A percentile compares a stretch with the other conserved stretches of the same genome.
These are phyloP conservation scores for Pandemis cinnamomeana DNA, from an alignment of 2,888 invertebrate genomes.

Conservation along the genomic window DNA sequence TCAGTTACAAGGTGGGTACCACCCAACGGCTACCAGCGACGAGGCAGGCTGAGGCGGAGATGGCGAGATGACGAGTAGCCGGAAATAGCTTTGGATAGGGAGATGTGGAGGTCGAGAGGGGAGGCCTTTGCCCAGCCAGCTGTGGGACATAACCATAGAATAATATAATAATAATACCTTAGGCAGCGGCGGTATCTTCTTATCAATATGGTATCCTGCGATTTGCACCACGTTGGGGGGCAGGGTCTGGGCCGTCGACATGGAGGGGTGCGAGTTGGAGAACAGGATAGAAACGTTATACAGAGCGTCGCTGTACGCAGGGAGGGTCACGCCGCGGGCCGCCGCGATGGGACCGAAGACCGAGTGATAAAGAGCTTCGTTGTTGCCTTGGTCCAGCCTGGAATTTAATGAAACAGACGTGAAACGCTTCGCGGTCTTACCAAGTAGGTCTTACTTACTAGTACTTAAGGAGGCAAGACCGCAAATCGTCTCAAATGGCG, in stretches of 20 bases:
- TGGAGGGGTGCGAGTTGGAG: constrained; percentile 39
- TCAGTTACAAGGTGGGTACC: too few relatives aligned
- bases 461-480: too few relatives aligned
- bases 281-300: constrained; percentile 38
- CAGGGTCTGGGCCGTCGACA: constrained; percentile 24
- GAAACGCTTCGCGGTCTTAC: too few relatives aligned
- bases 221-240: constrained; percentile 47
- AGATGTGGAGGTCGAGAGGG: too few relatives aligned
- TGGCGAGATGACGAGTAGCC: too few relatives aligned
- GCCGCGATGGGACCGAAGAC: constrained; percentile 32
- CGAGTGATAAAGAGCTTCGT: constrained; percentile 30
- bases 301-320: constrained; percentile 25
- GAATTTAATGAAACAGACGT: not conserved
- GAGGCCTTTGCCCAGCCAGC: too few relatives aligned
- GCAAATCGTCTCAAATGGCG: too few relatives aligned
- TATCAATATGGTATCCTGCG: constrained; percentile 47
- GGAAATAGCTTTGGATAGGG: too few relatives aligned
- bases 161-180: constrained; percentile 40
- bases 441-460: too few relatives aligned
- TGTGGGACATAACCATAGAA: too few relatives aligned
- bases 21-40: too few relatives aligned
- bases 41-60: too few relatives aligned
- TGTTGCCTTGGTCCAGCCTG: constrained; percentile 22
- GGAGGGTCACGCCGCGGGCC: constrained; percentile 28
- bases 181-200: constrained; percentile 44